Evolutionary conservation across 2,888 invertebrate species (phyloP).

Genomic region (Drosophila nigritarsus): DNA sequence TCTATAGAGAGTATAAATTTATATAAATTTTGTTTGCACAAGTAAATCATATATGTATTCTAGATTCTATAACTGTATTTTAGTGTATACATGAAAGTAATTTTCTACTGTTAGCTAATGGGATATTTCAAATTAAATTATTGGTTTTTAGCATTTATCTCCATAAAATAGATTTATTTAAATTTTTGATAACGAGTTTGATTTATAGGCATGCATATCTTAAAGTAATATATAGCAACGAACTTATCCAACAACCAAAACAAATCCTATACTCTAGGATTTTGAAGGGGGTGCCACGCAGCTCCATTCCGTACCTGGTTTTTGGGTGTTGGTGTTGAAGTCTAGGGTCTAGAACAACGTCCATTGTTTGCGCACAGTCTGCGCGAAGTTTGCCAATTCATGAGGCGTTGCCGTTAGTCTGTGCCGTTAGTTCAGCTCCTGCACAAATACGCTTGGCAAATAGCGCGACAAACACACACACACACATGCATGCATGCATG

Average conservation of each 20-base stretch:
- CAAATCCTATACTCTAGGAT: not conserved
- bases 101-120: not conserved
- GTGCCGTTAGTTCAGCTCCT: constrained; percentile 15
- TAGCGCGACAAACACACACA: constrained; percentile 57
- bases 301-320: constrained; percentile 11
- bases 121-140: not conserved
- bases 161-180: not conserved
- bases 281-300: not conserved
- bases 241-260: not conserved
- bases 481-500: constrained; percentile 73
- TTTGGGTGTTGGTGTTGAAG: not conserved
- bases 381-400: constrained; percentile 74
- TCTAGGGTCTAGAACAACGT: constrained; percentile 21
- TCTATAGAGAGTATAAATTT: not conserved
- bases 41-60: not conserved
- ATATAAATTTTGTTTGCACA: not conserved
- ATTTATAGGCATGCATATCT: not conserved
- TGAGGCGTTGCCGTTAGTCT: constrained; percentile 58
- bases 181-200: not conserved
- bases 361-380: constrained; percentile 78
- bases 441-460: constrained; percentile 77
- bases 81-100: not conserved
- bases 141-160: not conserved
- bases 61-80: not conserved
- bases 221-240: not conserved